Evolutionary conservation across 2,113 vertebrate species (phyloP), one percentile per base, ranked within the genome.

Genomic region (Saccopteryx bilineata): DNA sequence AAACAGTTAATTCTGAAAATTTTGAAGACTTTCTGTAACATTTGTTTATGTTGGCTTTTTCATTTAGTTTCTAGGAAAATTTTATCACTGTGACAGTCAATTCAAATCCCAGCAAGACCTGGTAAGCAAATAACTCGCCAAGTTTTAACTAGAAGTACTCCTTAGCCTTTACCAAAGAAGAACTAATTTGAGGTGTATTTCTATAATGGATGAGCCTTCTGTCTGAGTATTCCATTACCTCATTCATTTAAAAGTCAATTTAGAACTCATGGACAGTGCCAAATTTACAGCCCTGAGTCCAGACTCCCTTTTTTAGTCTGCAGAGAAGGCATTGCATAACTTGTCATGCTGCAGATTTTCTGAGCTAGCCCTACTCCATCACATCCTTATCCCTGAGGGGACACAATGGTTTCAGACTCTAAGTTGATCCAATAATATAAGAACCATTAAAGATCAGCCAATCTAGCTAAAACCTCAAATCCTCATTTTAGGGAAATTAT

Each of bases 121-220:
- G 87, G 96, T 96, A 97, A 97, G 96, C 89, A 96, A 85, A 95
- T 88, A 86, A 93, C 94, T 95, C 96, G 97, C 84, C 97, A 97
- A 98, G 75, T 97, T 97, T 92, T 93, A 97, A 94, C 92, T 96
- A 98, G 61, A 90, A 97, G 90, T 84, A 84, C 19, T 97, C 74
- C 72, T 90, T 87, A 97, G 97, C 63, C 96, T 92, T 97, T 96
- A 95, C 74, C 89, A 97, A 97, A 93, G 96, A 96, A 96, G 89
- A 74, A 87, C 97, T 96, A 96, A 97, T 98, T 97, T 96, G 94
- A 97, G 97, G 97, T 96, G 87, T 96, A 87, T 97, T 98, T 97
- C 96, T 91, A 97, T 96, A 98, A 98, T 94, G 91, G 97, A 96
- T 97, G 74, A 97, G 85, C 95, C 80, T 97, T 96, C 82, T 83